phyloP scores from a whole-genome alignment of 2,888 invertebrate genomes.

The Spialia ferax region DNA sequence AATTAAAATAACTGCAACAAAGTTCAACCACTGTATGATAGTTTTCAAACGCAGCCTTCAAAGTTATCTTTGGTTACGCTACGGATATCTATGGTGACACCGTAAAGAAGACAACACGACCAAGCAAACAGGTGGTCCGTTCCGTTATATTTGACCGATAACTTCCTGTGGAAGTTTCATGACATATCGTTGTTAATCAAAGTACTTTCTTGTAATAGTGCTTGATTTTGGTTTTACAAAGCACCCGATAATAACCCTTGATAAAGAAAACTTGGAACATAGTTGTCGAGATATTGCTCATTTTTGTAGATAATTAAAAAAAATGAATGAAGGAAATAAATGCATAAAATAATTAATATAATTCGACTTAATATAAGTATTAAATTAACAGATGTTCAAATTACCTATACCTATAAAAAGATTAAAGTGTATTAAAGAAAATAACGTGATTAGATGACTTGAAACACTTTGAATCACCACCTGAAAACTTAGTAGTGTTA shows the following conservation, averaged over 20 bases:
- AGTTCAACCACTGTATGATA: background rate
- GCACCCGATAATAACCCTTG: background rate
- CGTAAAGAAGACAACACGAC: background rate
- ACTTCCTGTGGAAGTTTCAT: conserved; percentile 8
- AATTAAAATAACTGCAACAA: background rate
- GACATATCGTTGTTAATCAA: conserved; percentile 9
- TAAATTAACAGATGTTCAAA: no score
- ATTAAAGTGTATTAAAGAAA: no score
- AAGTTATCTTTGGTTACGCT: background rate
- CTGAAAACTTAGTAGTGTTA: no score
- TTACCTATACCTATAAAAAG: background rate
- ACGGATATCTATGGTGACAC: background rate
- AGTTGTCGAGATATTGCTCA: no score
- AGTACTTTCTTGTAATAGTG: background rate
- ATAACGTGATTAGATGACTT: no score
- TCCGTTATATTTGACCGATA: conserved; percentile 16
- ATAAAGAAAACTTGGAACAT: background rate
- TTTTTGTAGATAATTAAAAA: no score
- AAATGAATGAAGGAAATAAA: no score
- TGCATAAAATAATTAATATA: background rate
- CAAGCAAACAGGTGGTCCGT: conserved; percentile 16
- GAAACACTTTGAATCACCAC: no score
- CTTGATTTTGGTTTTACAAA: background rate
- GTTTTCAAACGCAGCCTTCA: background rate
- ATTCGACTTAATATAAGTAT: no score